Percentiles rank a stretch among this genome's conserved stretches.
These are phyloP conservation scores for Antrozous pallidus DNA, from an alignment of 2,797 vertebrate genomes.

Conservation along the genomic window DNA sequence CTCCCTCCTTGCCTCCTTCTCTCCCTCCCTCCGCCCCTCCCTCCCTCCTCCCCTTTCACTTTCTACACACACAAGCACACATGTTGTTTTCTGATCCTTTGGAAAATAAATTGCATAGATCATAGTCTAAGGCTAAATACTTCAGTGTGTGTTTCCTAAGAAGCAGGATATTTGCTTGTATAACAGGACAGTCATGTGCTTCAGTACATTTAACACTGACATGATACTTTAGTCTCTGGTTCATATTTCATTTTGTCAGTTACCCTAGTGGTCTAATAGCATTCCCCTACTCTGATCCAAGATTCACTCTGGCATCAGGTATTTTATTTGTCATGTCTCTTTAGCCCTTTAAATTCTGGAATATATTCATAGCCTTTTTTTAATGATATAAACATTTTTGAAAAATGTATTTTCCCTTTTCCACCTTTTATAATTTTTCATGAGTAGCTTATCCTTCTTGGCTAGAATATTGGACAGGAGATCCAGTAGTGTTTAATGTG, in stretches of 20 bases:
- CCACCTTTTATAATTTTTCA: not conserved
- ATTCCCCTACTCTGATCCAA: not conserved
- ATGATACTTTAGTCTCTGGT: not conserved
- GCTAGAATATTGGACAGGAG: not conserved
- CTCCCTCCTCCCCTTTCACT: not conserved
- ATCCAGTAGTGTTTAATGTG: not conserved
- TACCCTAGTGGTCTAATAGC: not conserved
- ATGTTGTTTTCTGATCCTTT: not conserved
- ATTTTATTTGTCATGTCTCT: not conserved
- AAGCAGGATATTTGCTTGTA: not conserved
- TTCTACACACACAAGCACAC: not conserved
- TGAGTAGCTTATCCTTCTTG: not conserved
- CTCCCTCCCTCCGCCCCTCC: too few species aligned
- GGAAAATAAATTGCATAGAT: not conserved
- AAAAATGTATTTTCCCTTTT: not conserved
- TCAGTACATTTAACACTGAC: not conserved
- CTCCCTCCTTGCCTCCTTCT: too few species aligned
- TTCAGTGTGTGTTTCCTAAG: not conserved
- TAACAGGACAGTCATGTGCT: not conserved
- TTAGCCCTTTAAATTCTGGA: not conserved
- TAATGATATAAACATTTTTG: not conserved
- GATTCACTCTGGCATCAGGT: not conserved
- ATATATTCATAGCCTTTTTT: not conserved
- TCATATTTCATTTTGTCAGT: not conserved
- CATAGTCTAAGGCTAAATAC: not conserved